These are phyloP conservation scores for Oryctolagus cuniculus DNA, from an alignment of 2,113 vertebrate genomes.

Conservation along the genomic window DNA sequence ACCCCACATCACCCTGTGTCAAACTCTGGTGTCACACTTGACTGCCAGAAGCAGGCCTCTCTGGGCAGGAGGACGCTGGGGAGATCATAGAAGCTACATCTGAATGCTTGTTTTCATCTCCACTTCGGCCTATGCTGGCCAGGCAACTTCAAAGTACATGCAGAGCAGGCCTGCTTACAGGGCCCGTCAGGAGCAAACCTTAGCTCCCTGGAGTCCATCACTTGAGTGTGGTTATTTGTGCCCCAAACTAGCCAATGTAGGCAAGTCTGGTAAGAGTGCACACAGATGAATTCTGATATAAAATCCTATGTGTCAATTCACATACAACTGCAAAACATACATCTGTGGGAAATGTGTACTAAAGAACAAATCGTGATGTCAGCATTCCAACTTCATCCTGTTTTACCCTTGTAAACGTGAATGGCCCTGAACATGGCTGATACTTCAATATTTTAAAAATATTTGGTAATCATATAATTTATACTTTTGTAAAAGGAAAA, in stretches of 20 bases:
- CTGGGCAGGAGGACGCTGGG: rapidly evolving
- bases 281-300: neutral
- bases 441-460: neutral
- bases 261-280: neutral
- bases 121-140: neutral
- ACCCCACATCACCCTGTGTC: neutral
- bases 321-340: neutral
- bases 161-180: rapidly evolving
- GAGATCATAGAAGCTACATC: neutral
- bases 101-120: too few species aligned
- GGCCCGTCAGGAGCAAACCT: neutral
- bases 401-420: neutral
- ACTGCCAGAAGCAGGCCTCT: neutral
- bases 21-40: neutral
- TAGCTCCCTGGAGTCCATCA: neutral
- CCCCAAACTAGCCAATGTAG: neutral
- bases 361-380: too few species aligned
- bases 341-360: too few species aligned
- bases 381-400: too few species aligned
- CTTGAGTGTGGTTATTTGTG: neutral
- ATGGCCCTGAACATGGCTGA: neutral
- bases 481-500: neutral
- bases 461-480: neutral
- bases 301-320: neutral
- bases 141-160: neutral